A percentile compares a stretch with the other conserved stretches of the same genome.
Conservation (phyloP, 2,113 vertebrate species). For the Propithecus coquereli region DNA sequence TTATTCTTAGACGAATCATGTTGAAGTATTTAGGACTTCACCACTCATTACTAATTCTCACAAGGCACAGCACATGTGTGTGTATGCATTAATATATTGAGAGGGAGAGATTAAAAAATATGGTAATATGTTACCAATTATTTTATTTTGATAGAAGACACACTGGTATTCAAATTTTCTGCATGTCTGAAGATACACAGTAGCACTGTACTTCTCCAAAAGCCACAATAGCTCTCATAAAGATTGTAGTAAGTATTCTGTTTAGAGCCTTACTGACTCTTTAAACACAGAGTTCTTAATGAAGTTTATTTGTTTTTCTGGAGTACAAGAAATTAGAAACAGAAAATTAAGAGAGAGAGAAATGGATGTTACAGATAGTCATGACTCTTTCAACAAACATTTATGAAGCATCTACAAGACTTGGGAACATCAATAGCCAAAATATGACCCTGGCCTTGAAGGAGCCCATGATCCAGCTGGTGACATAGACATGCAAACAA, state of each 20-base stretch:
- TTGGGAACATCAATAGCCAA: background rate
- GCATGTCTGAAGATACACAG: background rate
- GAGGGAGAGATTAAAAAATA: background rate
- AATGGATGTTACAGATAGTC: background rate
- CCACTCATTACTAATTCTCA: background rate
- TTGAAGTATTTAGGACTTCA: background rate
- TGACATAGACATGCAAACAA: background rate
- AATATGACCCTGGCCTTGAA: background rate
- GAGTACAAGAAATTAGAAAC: background rate
- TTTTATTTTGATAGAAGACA: slow-evolving; percentile 14
- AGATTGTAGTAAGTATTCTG: background rate
- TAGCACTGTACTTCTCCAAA: background rate
- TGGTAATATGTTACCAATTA: background rate
- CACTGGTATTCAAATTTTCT: background rate
- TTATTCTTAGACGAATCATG: background rate
- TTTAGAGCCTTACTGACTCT: background rate
- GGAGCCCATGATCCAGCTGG: background rate
- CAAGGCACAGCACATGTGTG: background rate
- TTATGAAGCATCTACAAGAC: background rate
- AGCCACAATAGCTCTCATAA: background rate
- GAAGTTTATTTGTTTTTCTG: background rate
- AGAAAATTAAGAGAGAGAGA: slow-evolving; percentile 33
- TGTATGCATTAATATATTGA: background rate
- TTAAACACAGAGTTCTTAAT: background rate
- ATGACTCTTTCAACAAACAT: background rate